These are phyloP conservation scores for Petroica traversi DNA, from an alignment of 2,113 vertebrate species.

Conservation along the genomic window DNA sequence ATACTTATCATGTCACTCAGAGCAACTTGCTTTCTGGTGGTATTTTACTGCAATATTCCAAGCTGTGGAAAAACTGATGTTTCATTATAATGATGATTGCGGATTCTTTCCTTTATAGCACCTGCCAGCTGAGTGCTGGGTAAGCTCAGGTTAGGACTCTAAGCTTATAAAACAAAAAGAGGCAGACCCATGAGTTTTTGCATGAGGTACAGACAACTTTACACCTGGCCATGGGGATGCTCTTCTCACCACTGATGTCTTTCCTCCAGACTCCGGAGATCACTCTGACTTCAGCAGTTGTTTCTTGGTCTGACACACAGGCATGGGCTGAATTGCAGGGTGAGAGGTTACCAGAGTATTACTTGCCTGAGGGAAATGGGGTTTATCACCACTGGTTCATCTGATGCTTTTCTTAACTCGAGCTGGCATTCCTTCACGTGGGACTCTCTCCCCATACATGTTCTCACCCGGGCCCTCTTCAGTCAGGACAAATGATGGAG, in stretches of 20 bases:
- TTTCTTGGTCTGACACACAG: not conserved
- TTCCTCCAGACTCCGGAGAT: not conserved
- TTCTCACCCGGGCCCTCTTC: not conserved
- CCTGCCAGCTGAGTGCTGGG: not conserved
- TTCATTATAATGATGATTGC: not conserved
- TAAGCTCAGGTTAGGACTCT: not conserved
- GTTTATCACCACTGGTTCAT: not conserved
- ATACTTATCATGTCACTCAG: not conserved
- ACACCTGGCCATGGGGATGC: accelerated
- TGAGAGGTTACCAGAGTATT: not conserved
- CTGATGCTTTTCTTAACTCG: not conserved
- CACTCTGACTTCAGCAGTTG: not conserved
- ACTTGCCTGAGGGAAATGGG: not conserved
- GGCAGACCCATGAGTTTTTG: not conserved
- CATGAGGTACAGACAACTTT: not conserved
- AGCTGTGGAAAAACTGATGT: not conserved
- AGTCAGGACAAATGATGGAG: not conserved
- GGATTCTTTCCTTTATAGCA: not conserved
- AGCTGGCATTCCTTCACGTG: not conserved
- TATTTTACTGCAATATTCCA: constrained; percentile 12
- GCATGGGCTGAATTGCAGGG: not conserved
- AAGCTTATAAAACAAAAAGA: not conserved
- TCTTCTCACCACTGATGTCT: not conserved
- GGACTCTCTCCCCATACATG: not conserved
- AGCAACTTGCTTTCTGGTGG: not conserved